phyloP scores from a whole-genome alignment of 2,797 vertebrate species.

The Lacerta agilis region DNA sequence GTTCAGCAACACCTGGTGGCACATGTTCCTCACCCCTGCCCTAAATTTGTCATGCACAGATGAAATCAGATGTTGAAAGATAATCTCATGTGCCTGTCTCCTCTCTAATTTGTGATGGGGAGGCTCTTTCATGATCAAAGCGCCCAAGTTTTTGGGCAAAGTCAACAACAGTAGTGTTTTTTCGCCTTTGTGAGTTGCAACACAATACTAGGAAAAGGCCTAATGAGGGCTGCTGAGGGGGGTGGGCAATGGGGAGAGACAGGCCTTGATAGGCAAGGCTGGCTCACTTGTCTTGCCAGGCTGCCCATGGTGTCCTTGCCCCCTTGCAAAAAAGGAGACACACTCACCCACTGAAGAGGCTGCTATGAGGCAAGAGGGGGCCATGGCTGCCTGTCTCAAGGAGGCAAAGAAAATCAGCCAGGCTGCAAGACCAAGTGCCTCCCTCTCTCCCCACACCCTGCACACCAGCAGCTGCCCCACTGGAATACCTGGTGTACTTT shows the following conservation, averaged over 20 bases:
- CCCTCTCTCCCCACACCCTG: rapidly evolving
- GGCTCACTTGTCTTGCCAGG: not conserved
- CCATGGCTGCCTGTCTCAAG: not conserved
- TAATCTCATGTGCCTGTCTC: not conserved
- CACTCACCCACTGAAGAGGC: not conserved
- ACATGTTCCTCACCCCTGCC: too few relatives aligned
- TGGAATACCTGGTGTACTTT: not conserved
- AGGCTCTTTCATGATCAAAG: not conserved
- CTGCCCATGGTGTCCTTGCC: not conserved
- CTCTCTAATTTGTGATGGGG: not conserved
- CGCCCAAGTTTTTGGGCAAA: not conserved
- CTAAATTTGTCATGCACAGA: not conserved
- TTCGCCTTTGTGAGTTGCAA: not conserved
- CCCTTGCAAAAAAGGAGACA: not conserved
- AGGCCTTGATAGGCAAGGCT: not conserved
- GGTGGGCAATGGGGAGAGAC: too few relatives aligned
- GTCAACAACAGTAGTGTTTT: not conserved
- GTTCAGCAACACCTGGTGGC: too few relatives aligned
- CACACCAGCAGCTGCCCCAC: not conserved
- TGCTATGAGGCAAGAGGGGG: not conserved
- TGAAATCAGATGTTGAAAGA: not conserved
- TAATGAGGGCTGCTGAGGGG: not conserved
- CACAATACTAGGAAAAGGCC: not conserved
- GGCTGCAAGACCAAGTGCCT: not conserved
- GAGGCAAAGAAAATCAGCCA: not conserved